Conservation (phyloP, 2,797 vertebrate species). For the Propithecus perrieri region DNA sequence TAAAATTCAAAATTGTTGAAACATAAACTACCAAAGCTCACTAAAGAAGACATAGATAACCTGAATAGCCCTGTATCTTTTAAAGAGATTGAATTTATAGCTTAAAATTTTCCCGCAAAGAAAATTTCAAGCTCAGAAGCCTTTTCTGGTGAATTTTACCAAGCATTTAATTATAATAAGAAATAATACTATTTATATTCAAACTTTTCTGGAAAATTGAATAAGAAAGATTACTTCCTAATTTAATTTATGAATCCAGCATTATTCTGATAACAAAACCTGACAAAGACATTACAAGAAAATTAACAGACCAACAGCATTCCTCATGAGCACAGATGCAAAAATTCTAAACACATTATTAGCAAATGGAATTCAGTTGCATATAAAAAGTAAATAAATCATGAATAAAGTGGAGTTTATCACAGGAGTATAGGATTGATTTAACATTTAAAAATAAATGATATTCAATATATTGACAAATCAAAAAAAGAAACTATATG, state of each 20-base stretch:
- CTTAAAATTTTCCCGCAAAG: background rate
- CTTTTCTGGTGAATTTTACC: background rate
- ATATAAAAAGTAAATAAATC: slow-evolving; percentile 1
- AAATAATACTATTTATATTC: background rate
- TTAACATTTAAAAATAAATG: background rate
- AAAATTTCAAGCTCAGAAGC: background rate
- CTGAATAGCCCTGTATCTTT: background rate
- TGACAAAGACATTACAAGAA: background rate
- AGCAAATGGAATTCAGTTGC: background rate
- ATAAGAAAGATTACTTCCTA: background rate
- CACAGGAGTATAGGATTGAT: background rate
- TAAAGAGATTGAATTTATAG: background rate
- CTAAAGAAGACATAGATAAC: background rate
- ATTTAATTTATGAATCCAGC: background rate
- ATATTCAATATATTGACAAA: background rate
- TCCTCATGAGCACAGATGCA: background rate
- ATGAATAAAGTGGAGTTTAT: background rate
- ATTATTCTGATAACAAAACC: background rate
- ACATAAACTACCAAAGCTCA: background rate
- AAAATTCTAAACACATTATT: background rate
- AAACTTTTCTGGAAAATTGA: background rate
- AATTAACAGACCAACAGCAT: background rate
- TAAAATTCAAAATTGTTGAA: background rate
- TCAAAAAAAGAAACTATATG: background rate
- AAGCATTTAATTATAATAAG: background rate